Percentiles rank a stretch among this genome's conserved stretches.
Evolutionary conservation across 2,113 vertebrate species (phyloP).

Genomic region (Suricata suricatta): DNA sequence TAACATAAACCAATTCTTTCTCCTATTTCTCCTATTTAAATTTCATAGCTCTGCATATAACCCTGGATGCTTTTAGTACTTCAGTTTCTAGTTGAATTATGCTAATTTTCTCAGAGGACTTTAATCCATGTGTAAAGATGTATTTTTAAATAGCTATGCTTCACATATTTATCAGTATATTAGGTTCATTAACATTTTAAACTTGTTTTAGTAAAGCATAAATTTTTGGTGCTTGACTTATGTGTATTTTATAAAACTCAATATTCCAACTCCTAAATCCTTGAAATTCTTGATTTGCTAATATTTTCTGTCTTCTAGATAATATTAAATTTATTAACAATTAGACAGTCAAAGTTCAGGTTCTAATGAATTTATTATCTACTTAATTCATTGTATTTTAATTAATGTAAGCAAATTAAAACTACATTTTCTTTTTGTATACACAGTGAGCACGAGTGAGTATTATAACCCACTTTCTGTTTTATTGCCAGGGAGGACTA

Average conservation of each 20-base stretch:
- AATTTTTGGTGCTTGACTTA: slow-evolving; percentile 45
- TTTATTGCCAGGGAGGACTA: slow-evolving; percentile 74
- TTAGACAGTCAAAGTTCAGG: slow-evolving; percentile 67
- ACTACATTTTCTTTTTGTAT: slow-evolving; percentile 75
- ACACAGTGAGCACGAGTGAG: slow-evolving; percentile 58
- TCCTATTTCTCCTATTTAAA: neutral
- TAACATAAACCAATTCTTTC: neutral
- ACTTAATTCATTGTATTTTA: slow-evolving; percentile 76
- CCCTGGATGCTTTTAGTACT: neutral
- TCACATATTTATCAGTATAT: slow-evolving; percentile 42
- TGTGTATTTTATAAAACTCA: slow-evolving; percentile 44
- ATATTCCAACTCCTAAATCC: slow-evolving; percentile 33
- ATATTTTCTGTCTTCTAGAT: slow-evolving; percentile 69
- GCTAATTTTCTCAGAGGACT: slow-evolving; percentile 38
- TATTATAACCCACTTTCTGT: slow-evolving; percentile 78
- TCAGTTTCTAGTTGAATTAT: slow-evolving; percentile 46
- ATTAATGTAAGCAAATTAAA: slow-evolving; percentile 82
- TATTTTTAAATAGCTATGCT: slow-evolving; percentile 62
- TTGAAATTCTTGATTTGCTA: slow-evolving; percentile 55
- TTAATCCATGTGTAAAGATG: slow-evolving; percentile 60
- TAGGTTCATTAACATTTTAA: slow-evolving; percentile 54
- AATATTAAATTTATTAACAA: slow-evolving; percentile 74
- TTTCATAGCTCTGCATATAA: neutral
- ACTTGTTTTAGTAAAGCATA: slow-evolving; percentile 38
- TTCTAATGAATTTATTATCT: slow-evolving; percentile 76